Evolutionary conservation across 2,888 invertebrate species (phyloP).

Genomic region (Eupithecia dodoneata): DNA sequence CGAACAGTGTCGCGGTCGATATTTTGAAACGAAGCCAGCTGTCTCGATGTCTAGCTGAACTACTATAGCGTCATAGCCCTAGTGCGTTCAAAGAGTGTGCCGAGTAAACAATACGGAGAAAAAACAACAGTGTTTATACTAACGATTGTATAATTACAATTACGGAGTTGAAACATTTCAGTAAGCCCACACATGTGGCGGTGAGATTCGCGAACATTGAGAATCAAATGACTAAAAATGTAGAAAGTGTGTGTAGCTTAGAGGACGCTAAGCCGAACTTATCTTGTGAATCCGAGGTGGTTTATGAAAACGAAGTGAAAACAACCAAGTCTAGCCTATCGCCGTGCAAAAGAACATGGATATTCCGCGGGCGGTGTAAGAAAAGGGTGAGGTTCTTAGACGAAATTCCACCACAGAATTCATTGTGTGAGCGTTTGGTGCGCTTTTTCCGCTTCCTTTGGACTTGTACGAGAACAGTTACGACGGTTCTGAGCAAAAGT

Average conservation of each 20-base stretch:
- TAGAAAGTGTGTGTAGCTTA: conserved; percentile 50
- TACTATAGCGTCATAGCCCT: conserved; percentile 60
- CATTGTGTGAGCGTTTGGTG: conserved; percentile 65
- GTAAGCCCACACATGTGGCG: conserved; percentile 48
- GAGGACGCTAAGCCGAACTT: conserved; percentile 46
- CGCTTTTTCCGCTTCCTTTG: conserved; percentile 67
- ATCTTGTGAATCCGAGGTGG: conserved; percentile 48
- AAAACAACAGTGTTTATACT: conserved; percentile 12
- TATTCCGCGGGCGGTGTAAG: conserved; percentile 60
- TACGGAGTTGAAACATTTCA: conserved; percentile 62
- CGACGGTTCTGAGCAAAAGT: conserved; percentile 66
- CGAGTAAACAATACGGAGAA: conserved; percentile 51
- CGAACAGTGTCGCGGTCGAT: conserved; percentile 54
- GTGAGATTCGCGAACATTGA: conserved; percentile 52
- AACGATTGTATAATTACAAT: conserved; percentile 44
- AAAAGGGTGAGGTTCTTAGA: conserved; percentile 75
- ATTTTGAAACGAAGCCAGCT: conserved; percentile 73
- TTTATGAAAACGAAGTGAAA: conserved; percentile 61
- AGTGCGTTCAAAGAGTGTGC: conserved; percentile 57
- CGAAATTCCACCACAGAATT: conserved; percentile 56
- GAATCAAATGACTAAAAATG: conserved; percentile 62
- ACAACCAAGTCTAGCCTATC: conserved; percentile 67
- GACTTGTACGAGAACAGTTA: conserved; percentile 64
- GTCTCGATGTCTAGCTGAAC: conserved; percentile 57
- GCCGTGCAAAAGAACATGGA: conserved; percentile 60